A percentile compares a stretch with the other conserved stretches of the same genome.
phyloP scores from a whole-genome alignment of 2,113 vertebrate genomes.

The Cyrtonyx montezumae region DNA sequence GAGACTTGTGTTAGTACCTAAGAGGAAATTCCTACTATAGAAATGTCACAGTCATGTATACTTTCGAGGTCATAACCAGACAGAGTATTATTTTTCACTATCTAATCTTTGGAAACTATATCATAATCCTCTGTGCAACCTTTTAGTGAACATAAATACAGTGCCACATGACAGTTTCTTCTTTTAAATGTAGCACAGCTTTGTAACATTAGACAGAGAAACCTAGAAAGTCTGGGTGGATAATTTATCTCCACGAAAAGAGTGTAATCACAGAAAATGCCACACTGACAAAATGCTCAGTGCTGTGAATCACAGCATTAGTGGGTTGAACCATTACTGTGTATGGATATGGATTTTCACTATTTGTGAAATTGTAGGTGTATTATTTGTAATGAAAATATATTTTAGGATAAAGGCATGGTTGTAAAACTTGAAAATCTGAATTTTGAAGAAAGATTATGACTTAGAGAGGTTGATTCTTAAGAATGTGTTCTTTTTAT shows the following conservation, averaged over 20 bases:
- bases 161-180: background rate
- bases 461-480: background rate
- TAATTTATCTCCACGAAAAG: constrained; percentile 23
- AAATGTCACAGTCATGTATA: background rate
- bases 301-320: constrained; percentile 17
- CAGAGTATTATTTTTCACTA: background rate
- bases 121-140: background rate
- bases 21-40: constrained; percentile 37
- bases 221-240: constrained; percentile 3
- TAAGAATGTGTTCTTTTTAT: constrained; percentile 3
- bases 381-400: constrained; percentile 34
- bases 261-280: constrained; percentile 18
- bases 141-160: background rate
- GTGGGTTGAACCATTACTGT: background rate
- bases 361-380: background rate
- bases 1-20: background rate
- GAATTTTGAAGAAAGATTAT: constrained; percentile 37
- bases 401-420: constrained; percentile 7
- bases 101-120: background rate
- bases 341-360: background rate
- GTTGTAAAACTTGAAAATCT: constrained; percentile 41
- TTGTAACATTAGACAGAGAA: background rate
- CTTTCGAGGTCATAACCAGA: background rate
- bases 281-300: background rate
- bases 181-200: constrained; percentile 11